Conservation (phyloP, 1,140 invertebrate species). For the Frieseomelitta varia region DNA sequence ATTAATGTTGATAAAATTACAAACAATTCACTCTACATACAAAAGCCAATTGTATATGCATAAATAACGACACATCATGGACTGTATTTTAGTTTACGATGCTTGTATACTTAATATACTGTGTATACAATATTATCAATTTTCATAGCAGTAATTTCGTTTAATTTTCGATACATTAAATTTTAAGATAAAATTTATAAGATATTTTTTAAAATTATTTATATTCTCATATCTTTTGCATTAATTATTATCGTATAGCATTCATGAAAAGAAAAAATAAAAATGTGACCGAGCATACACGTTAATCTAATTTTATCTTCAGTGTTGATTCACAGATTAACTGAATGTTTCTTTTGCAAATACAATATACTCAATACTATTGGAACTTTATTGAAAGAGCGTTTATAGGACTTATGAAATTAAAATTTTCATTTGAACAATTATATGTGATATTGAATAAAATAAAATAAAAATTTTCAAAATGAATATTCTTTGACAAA, state of each 20-base stretch:
- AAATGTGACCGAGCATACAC: neutral
- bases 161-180: neutral
- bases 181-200: neutral
- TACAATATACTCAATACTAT: neutral
- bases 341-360: neutral
- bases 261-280: neutral
- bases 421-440: neutral
- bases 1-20: too few species aligned
- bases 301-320: neutral
- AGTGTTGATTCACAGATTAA: neutral
- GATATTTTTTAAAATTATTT: too few species aligned
- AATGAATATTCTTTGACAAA: neutral
- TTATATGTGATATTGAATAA: neutral
- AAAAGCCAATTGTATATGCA: too few species aligned
- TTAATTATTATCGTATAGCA: neutral
- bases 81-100: too few species aligned
- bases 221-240: too few species aligned
- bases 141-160: neutral
- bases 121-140: too few species aligned
- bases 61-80: too few species aligned
- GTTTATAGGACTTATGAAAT: neutral
- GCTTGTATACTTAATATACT: too few species aligned
- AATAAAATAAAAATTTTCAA: neutral
- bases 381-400: too few species aligned
- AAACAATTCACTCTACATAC: neutral